Evolutionary conservation across 2,113 vertebrate genomes (phyloP).

Genomic region (Platichthys flesus): DNA sequence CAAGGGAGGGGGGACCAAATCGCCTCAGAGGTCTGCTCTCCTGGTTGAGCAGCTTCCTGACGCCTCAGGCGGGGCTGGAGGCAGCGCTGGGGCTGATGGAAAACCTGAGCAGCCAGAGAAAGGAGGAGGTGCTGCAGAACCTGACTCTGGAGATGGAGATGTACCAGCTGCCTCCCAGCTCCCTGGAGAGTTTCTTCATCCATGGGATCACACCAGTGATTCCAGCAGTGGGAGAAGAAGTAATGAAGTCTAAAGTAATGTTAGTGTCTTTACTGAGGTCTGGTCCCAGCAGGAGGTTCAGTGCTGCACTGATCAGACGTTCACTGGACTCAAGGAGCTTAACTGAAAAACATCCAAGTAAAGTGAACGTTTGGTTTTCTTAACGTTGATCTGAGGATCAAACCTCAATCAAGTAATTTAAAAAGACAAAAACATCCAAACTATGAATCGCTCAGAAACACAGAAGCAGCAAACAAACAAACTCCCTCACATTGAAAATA

Average conservation of each 20-base stretch:
- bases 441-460: too few relatives aligned
- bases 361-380: too few relatives aligned
- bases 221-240: not conserved
- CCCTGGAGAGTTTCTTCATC: slow-evolving; percentile 82
- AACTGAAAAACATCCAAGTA: too few relatives aligned
- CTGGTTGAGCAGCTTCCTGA: slow-evolving; percentile 82
- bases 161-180: slow-evolving; percentile 76
- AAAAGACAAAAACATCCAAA: too few relatives aligned
- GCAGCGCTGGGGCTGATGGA: slow-evolving; percentile 70
- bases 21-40: slow-evolving; percentile 80
- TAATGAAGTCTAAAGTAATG: slow-evolving; percentile 3
- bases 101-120: slow-evolving; percentile 15
- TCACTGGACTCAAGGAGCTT: too few relatives aligned
- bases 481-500: too few relatives aligned
- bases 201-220: slow-evolving; percentile 34
- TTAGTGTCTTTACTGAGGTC: too few relatives aligned
- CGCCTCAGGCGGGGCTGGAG: slow-evolving; percentile 73
- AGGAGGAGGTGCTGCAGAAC: slow-evolving; percentile 18
- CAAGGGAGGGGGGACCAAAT: not conserved
- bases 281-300: too few relatives aligned
- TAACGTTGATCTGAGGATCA: too few relatives aligned
- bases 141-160: slow-evolving; percentile 77
- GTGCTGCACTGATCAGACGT: too few relatives aligned
- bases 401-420: too few relatives aligned
- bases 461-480: too few relatives aligned